Percentiles rank a stretch among this genome's conserved stretches.
Conservation (phyloP, 2,113 vertebrate species). For the Phycodurus eques region DNA sequence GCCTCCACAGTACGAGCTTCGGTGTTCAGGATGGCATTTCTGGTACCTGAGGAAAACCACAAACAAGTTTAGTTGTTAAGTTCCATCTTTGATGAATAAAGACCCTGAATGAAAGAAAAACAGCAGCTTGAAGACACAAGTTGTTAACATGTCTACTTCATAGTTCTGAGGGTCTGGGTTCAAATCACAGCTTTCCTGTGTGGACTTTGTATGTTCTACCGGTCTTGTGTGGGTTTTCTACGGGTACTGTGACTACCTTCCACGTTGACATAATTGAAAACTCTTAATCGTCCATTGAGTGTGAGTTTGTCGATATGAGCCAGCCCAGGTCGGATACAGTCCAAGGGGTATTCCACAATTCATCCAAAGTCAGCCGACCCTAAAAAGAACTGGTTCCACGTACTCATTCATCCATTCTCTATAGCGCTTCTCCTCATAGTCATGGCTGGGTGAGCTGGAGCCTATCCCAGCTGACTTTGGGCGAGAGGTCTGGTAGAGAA, state of each 20-base stretch:
- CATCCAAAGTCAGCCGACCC: background rate
- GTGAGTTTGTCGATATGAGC: too few species aligned
- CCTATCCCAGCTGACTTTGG: too few species aligned
- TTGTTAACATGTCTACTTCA: background rate
- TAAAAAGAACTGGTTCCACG: background rate
- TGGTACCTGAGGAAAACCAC: conserved; percentile 77
- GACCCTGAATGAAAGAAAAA: background rate
- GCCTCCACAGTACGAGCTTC: conserved; percentile 93
- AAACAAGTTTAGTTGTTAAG: background rate
- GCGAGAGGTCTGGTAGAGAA: too few species aligned
- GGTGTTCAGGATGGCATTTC: conserved; percentile 92
- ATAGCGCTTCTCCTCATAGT: background rate
- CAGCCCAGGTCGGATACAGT: too few species aligned
- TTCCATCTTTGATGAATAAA: background rate
- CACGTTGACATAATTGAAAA: background rate
- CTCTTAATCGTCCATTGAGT: too few species aligned
- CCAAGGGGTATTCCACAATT: background rate
- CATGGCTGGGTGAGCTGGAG: too few species aligned
- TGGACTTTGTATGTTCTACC: background rate
- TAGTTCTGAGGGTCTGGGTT: background rate
- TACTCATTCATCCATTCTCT: background rate
- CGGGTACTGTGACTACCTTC: background rate
- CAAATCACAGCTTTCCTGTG: background rate
- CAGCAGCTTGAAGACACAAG: too few species aligned
- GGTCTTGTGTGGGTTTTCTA: background rate